Evolutionary conservation across 2,888 invertebrate genomes (phyloP), one percentile per base, ranked within the genome.

Genomic region (Apantesis nais): DNA sequence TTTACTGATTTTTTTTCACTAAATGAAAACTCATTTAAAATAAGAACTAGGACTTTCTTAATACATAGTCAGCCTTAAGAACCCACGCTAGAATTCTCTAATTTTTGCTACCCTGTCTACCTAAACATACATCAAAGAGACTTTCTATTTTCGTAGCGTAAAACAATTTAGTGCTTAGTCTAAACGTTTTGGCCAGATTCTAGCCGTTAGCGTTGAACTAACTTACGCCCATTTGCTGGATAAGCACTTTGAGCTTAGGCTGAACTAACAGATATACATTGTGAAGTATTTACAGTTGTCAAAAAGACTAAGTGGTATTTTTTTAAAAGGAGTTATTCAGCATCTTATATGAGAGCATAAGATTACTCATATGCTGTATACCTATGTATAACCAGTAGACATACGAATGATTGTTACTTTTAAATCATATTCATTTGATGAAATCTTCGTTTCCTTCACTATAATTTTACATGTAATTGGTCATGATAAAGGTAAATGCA

Each of bases 181-280:
- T 52, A 62, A 67, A 48, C 62, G 67, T 12, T 60, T 67, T 34
- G 16, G 34, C 62, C n/a, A 14, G 31, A 58, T 41, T 60, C 60
- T 41, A 41, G 58, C 66, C 12, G 65, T 55, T 66, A 29, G 22
- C 2, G 48, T 48, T 48, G 48, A 58, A 61, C 44, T 55, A 55
- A 55, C 37, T 55, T 55, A 58, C 55, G n/a, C 39, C 58, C 37
- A 39, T 55, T 67, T 3, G 25, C 62, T 31, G 48, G 25, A 37
- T 62, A 68, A 66, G 69, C 71, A 71, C 73, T 68, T 63, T 62
- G 41, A 66, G 71, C 70, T 76, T 68, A 66, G 66, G 62, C 41
- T 67, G 31, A 70, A 79, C 73, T 67, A 73, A 76, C 67, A 69
- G 62, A 34, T 65, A 31, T 62, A 25, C 66, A 68, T 73, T 73